phyloP scores from a whole-genome alignment of 2,888 invertebrate species.

The Tipula helvola region DNA sequence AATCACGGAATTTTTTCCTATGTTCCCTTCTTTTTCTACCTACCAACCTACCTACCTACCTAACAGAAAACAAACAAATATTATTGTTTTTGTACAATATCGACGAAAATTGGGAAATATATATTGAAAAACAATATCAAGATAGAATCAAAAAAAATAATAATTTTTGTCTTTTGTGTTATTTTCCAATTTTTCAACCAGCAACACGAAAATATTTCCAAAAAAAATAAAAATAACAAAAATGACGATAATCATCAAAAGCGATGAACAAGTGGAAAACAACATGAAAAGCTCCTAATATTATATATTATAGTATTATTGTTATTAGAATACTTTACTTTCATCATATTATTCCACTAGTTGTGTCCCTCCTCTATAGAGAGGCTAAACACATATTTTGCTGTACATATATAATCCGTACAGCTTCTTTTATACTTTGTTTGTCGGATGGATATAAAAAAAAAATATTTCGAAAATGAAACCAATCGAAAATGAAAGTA shows the following conservation, averaged over 20 bases:
- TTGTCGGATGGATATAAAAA: not conserved
- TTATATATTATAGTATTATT: not conserved
- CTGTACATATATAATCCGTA: not conserved
- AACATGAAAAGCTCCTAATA: not conserved
- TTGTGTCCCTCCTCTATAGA: no score
- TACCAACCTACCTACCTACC: no score
- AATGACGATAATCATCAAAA: not conserved
- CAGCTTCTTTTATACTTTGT: not conserved
- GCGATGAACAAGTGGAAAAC: not conserved
- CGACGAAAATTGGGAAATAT: not conserved
- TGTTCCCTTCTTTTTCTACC: no score
- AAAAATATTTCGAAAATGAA: not conserved
- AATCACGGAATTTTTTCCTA: not conserved
- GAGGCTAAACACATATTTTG: not conserved
- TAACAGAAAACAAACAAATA: not conserved
- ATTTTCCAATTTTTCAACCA: not conserved
- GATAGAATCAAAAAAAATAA: not conserved
- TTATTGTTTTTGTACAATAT: not conserved
- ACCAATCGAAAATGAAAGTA: not conserved
- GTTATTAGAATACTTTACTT: not conserved
- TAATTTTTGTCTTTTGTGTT: not conserved
- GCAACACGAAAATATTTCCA: not conserved
- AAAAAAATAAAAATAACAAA: not conserved
- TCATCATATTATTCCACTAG: not conserved
- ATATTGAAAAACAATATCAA: not conserved